Conservation (phyloP, 2,888 invertebrate genomes). For the Osmoderma eremita region DNA sequence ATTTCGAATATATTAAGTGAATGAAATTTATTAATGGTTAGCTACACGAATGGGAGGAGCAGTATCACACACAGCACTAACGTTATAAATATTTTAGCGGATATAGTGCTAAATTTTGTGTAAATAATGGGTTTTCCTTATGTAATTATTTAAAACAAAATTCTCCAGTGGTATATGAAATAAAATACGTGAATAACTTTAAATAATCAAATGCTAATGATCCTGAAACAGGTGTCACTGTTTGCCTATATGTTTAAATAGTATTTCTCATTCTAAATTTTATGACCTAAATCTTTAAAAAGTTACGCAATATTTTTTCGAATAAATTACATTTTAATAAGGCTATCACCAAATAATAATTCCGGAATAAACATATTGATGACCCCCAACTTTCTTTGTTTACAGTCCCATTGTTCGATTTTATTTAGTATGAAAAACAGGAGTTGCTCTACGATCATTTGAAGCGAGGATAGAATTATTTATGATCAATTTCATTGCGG, state of each 20-base stretch:
- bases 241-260: neutral
- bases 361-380: too few relatives aligned
- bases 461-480: too few relatives aligned
- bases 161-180: neutral
- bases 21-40: too few relatives aligned
- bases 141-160: neutral
- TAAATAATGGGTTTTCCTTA: neutral
- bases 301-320: too few relatives aligned
- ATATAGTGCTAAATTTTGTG: neutral
- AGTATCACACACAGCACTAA: neutral
- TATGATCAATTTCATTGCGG: too few relatives aligned
- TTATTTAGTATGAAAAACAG: too few relatives aligned
- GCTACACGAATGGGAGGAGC: neutral
- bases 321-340: too few relatives aligned
- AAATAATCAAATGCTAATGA: neutral
- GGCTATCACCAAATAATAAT: too few relatives aligned
- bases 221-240: neutral
- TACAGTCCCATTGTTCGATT: too few relatives aligned
- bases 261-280: neutral
- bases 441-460: too few relatives aligned
- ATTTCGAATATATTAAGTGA: too few relatives aligned
- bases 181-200: neutral
- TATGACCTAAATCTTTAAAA: conserved; percentile 1
- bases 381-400: too few relatives aligned
- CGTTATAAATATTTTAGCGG: neutral